Evolutionary conservation across 2,888 invertebrate species (phyloP).

Genomic region (Ochropleura leucogaster): DNA sequence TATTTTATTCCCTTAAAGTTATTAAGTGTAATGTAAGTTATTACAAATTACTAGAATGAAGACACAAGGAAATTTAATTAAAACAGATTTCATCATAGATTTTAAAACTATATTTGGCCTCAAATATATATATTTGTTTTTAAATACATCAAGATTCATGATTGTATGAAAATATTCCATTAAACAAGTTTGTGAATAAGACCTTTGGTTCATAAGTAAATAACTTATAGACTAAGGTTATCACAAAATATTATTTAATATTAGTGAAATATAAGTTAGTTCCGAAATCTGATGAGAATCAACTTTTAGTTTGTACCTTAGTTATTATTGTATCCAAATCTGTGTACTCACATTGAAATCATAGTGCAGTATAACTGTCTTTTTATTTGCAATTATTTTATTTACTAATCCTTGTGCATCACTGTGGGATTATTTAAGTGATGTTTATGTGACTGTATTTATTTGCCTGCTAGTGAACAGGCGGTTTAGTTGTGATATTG

Average conservation of each 20-base stretch:
- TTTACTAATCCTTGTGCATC: constrained; percentile 52
- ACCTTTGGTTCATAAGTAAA: constrained; percentile 9
- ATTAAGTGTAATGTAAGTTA: constrained; percentile 47
- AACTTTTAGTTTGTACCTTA: constrained; percentile 51
- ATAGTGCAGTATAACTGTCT: constrained; percentile 65
- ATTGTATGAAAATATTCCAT: constrained; percentile 28
- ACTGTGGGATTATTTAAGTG: constrained; percentile 59
- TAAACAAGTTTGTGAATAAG: neutral
- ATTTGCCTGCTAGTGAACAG: constrained; percentile 80
- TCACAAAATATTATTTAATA: constrained; percentile 30
- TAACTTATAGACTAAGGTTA: constrained; percentile 14
- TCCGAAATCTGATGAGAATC: constrained; percentile 18
- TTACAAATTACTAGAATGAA: constrained; percentile 32
- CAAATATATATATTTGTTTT: constrained; percentile 25
- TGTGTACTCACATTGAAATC: constrained; percentile 54
- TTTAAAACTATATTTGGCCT: constrained; percentile 22
- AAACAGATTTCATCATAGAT: constrained; percentile 35
- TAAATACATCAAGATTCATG: constrained; percentile 10
- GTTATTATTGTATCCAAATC: constrained; percentile 50
- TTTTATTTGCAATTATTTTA: constrained; percentile 56
- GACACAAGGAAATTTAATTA: constrained; percentile 15
- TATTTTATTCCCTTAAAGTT: constrained; percentile 23
- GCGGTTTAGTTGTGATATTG: constrained; percentile 90
- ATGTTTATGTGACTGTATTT: constrained; percentile 76
- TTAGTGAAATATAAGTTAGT: constrained; percentile 29